Evolutionary conservation across 1,140 invertebrate genomes (phyloP).

Genomic region (Matsumurasca onukii): DNA sequence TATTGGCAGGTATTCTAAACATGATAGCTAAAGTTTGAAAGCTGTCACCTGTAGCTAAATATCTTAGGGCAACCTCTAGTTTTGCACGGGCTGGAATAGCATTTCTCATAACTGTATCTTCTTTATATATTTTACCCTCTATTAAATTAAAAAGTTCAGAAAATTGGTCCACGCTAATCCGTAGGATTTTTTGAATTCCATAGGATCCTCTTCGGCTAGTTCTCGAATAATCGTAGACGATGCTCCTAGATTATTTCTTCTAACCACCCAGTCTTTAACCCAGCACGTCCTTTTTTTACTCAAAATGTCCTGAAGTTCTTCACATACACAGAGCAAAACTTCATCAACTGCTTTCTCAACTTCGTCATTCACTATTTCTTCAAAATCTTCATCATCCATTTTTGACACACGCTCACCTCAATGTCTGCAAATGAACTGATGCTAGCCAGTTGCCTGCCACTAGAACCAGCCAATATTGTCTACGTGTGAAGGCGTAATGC

Average conservation of each 20-base stretch:
- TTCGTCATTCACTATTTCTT: background rate
- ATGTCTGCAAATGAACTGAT: background rate
- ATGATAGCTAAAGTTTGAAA: too few species aligned
- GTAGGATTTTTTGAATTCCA: background rate
- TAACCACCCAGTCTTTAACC: background rate
- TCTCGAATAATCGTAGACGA: background rate
- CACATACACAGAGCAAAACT: background rate
- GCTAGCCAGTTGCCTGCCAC: background rate
- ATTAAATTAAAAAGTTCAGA: background rate
- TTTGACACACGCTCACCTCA: background rate
- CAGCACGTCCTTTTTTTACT: conserved; percentile 1
- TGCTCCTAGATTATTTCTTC: background rate
- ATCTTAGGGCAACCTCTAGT: too few species aligned
- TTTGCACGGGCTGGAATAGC: too few species aligned
- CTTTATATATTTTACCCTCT: background rate
- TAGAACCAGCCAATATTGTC: background rate
- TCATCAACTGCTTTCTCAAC: too few species aligned
- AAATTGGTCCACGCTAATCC: background rate
- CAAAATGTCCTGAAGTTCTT: background rate
- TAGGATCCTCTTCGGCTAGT: background rate
- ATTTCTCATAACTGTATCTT: background rate
- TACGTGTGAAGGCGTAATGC: background rate
- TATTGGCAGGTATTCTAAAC: too few species aligned
- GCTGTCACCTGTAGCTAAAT: too few species aligned
- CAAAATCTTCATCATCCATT: background rate